Conservation (phyloP, 2,888 invertebrate genomes). For the Drosophila peninsularis region DNA sequence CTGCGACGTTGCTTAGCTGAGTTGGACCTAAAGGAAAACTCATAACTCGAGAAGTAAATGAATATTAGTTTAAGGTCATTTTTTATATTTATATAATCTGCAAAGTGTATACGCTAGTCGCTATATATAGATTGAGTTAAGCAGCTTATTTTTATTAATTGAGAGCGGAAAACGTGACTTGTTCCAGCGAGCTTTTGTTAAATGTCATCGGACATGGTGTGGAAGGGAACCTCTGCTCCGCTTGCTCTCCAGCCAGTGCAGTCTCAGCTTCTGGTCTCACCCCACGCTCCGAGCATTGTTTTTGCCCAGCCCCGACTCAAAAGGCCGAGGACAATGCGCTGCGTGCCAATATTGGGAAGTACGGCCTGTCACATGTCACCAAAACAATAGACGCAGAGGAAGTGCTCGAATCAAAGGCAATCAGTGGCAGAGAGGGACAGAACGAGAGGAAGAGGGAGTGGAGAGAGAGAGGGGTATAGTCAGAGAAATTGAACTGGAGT, state of each 20-base stretch:
- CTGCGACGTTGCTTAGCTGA: background rate
- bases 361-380: slow-evolving; percentile 74
- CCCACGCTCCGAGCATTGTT: slow-evolving; percentile 37
- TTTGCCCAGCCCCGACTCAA: slow-evolving; percentile 33
- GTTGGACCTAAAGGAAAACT: too few relatives aligned
- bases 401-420: slow-evolving; percentile 54
- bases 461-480: background rate
- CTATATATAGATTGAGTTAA: background rate
- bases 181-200: slow-evolving; percentile 57
- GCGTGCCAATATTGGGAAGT: slow-evolving; percentile 66
- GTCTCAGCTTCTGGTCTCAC: slow-evolving; percentile 4
- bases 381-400: slow-evolving; percentile 48
- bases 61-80: too few relatives aligned
- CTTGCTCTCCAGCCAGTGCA: slow-evolving; percentile 4
- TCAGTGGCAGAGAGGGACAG: slow-evolving; percentile 8
- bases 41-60: too few relatives aligned
- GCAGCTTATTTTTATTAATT: slow-evolving; percentile 57
- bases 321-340: slow-evolving; percentile 45
- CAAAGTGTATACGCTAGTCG: slow-evolving; percentile 31
- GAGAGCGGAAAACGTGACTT: slow-evolving; percentile 54
- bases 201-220: slow-evolving; percentile 55
- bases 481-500: slow-evolving; percentile 21
- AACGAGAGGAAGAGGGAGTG: background rate
- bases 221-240: slow-evolving; percentile 11
- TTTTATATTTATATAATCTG: background rate